Base-by-base conservation (phyloP, 2,888 invertebrate species). In the Hyposoter dolosus region DNA sequence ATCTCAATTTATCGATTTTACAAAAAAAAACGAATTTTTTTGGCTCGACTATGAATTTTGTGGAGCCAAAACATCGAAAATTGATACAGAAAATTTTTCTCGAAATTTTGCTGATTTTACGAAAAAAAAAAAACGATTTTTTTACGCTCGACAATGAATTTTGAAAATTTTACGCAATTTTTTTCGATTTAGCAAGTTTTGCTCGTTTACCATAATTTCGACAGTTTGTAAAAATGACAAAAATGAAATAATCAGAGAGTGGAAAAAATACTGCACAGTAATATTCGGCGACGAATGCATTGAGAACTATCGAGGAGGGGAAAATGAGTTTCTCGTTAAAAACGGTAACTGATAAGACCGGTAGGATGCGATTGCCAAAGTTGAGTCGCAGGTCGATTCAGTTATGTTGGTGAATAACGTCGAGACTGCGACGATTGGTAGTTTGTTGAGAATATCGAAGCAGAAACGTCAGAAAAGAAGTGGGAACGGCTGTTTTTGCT, bases 341-440 rank as follows among this genome's bases (percentile, higher is more conserved):
- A 43, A 60, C 43, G 23, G n/a, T n/a, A 60, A 60, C 69, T 53
- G 85, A 82, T 85, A 85, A 85, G 82, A 79, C 17, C n/a, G 15
- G 12, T 19, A 43, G 15, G 50, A 43, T 40, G 43, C 53, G 23
- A 47, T 5, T 53, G 63, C 45, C 74, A n/a, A 35, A 10, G 28
- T 45, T 28, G 17, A 23, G 12, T 15, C 17, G 77, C 47, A 50
- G 60, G 77, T 63, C 35, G 23, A 60, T 60, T 74, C 79, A 84
- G 86, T 87, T 80, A 87, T 87, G 86, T 84, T 86, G 78, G 71
- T 77, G 75, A 83, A 68, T 79, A 68, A 74, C 69, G 66, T 72
- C 40, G 66, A 43, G 72, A 72, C 43, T 56, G 32, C 28, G 28
- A 68, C 63, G 56, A 17, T 80, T 63, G 68, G 56, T 78, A 84